These are phyloP conservation scores for Listronotus oregonensis DNA, from an alignment of 1,140 invertebrate species.

Conservation along the genomic window DNA sequence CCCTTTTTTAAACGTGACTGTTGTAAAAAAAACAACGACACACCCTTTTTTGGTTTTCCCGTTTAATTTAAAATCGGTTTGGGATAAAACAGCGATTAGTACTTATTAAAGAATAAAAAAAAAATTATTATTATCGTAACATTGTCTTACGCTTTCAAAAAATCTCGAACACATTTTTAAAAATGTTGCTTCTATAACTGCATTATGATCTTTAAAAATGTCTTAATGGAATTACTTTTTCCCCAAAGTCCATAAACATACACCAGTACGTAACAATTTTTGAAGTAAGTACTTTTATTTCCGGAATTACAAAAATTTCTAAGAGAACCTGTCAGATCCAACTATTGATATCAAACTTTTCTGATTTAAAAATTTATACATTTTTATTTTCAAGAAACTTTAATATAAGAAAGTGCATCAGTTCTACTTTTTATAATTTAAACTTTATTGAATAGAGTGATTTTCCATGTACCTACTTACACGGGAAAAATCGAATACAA, in stretches of 20 bases:
- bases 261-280: neutral
- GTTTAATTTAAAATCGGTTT: no score
- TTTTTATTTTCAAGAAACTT: conserved; percentile 13
- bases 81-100: no score
- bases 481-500: conserved; percentile 24
- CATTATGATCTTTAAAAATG: no score
- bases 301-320: conserved; percentile 6
- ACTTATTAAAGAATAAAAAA: no score
- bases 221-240: no score
- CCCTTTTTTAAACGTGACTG: no score
- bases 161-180: no score
- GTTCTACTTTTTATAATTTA: conserved; percentile 32
- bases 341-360: conserved; percentile 20
- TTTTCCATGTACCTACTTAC: conserved; percentile 29
- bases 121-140: no score
- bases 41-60: no score
- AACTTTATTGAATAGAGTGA: conserved; percentile 37
- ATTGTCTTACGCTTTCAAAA: no score
- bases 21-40: no score
- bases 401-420: conserved; percentile 32
- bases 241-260: neutral
- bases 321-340: conserved; percentile 9
- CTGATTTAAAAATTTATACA: conserved; percentile 29
- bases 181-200: no score
- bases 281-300: conserved; percentile 1